These are phyloP conservation scores for Rhimphoctona megacephalus DNA, from an alignment of 2,888 invertebrate genomes.

Conservation along the genomic window DNA sequence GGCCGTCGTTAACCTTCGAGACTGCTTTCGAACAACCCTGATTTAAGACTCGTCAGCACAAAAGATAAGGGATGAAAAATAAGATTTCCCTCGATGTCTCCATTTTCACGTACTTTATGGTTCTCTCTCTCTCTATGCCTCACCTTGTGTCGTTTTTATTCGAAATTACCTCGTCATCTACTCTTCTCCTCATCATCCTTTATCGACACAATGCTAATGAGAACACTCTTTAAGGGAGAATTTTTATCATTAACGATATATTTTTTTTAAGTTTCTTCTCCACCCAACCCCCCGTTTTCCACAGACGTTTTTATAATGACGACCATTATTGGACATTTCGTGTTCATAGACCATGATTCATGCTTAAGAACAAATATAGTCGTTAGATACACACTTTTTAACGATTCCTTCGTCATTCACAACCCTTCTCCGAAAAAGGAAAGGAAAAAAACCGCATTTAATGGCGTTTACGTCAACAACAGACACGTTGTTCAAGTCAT, in stretches of 20 bases:
- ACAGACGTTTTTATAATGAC: background rate
- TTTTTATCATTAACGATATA: background rate
- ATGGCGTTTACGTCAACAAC: conserved; percentile 8
- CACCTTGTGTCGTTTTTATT: background rate
- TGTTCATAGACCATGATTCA: background rate
- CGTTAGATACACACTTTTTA: background rate
- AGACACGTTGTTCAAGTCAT: background rate
- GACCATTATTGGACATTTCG: background rate
- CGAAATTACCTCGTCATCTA: background rate
- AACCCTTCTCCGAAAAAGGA: background rate
- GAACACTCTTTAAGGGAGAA: conserved; percentile 15
- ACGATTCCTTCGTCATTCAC: background rate
- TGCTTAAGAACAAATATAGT: background rate
- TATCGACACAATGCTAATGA: conserved; percentile 24
- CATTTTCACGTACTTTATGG: background rate
- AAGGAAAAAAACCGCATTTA: background rate
- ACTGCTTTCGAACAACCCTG: background rate
- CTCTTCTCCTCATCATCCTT: background rate
- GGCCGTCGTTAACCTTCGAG: background rate
- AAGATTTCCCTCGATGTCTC: background rate
- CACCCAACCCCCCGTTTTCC: background rate
- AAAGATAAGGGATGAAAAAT: conserved; percentile 8
- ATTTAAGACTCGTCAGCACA: conserved; percentile 10
- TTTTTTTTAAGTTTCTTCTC: background rate
- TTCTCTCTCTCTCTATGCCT: background rate